Evolutionary conservation across 30 jellyfish, hydroid and myxozoan genomes (phyloP).

Genomic region (Chrysaora quinquecirrha): DNA sequence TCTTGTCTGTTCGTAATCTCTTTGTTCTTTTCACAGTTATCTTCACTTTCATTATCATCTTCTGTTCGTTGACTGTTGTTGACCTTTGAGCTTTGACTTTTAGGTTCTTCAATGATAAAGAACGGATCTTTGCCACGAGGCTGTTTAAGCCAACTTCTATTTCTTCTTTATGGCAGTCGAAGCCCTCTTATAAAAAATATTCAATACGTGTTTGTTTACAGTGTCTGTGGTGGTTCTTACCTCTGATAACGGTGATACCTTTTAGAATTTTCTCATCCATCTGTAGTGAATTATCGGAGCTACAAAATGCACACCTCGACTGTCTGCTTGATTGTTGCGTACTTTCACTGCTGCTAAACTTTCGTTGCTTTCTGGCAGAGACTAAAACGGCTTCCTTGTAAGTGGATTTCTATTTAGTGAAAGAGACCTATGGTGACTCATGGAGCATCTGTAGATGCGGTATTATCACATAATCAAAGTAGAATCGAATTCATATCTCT

Average conservation of each 20-base stretch:
- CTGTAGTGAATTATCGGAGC: constrained; percentile 1
- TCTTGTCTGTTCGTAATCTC: neutral
- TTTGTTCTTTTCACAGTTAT: neutral
- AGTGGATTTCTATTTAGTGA: no score
- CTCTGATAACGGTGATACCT: neutral
- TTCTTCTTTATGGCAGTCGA: neutral
- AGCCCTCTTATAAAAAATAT: neutral
- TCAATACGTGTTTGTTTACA: neutral
- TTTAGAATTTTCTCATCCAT: neutral
- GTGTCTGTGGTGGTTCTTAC: constrained; percentile 1
- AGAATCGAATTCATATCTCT: no score
- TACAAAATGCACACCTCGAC: neutral
- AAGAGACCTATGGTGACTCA: no score
- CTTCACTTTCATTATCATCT: neutral
- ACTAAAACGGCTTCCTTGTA: no score
- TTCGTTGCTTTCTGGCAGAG: no score
- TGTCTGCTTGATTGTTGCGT: no score
- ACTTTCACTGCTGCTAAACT: no score
- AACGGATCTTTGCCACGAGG: neutral
- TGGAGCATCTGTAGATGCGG: no score
- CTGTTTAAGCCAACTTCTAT: neutral
- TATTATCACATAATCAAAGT: no score
- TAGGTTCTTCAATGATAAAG: neutral
- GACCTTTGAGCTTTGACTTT: constrained; percentile 1
- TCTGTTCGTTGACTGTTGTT: neutral